Percentiles rank a stretch among this genome's conserved stretches.
These are phyloP conservation scores for Poeciliopsis retropinna DNA, from an alignment of 2,113 vertebrate species.

Conservation along the genomic window DNA sequence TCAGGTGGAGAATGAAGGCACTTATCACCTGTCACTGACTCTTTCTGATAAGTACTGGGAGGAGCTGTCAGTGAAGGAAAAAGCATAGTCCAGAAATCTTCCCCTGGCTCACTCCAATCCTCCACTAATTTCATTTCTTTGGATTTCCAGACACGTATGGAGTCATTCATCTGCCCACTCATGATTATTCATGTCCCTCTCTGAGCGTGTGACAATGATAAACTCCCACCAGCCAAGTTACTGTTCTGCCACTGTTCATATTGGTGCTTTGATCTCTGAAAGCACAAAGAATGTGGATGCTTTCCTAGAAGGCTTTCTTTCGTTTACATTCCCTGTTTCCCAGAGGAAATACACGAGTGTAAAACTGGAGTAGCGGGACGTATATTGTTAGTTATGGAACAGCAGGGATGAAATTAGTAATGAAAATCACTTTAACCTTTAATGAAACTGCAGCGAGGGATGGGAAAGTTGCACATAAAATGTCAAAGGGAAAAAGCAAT, in stretches of 20 bases:
- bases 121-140: slow-evolving; percentile 39
- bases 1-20: slow-evolving; percentile 49
- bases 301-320: slow-evolving; percentile 3
- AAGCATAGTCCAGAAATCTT: slow-evolving; percentile 27
- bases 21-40: slow-evolving; percentile 46
- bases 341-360: neutral
- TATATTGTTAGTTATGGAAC: slow-evolving; percentile 24
- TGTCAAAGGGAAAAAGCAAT: slow-evolving; percentile 23
- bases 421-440: slow-evolving; percentile 40
- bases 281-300: neutral
- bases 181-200: slow-evolving; percentile 56
- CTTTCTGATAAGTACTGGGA: slow-evolving; percentile 31
- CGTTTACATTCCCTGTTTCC: neutral
- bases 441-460: slow-evolving; percentile 16
- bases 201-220: slow-evolving; percentile 43
- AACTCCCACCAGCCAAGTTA: slow-evolving; percentile 37
- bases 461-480: slow-evolving; percentile 12
- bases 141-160: slow-evolving; percentile 29
- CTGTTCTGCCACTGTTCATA: slow-evolving; percentile 17
- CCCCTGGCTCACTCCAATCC: slow-evolving; percentile 10
- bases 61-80: slow-evolving; percentile 21
- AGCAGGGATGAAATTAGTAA: slow-evolving; percentile 20
- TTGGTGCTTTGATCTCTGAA: neutral
- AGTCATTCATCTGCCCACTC: slow-evolving; percentile 47
- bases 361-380: neutral